These are phyloP conservation scores for Alentia gelatinosa DNA, from an alignment of 2,888 invertebrate genomes.

Conservation along the genomic window DNA sequence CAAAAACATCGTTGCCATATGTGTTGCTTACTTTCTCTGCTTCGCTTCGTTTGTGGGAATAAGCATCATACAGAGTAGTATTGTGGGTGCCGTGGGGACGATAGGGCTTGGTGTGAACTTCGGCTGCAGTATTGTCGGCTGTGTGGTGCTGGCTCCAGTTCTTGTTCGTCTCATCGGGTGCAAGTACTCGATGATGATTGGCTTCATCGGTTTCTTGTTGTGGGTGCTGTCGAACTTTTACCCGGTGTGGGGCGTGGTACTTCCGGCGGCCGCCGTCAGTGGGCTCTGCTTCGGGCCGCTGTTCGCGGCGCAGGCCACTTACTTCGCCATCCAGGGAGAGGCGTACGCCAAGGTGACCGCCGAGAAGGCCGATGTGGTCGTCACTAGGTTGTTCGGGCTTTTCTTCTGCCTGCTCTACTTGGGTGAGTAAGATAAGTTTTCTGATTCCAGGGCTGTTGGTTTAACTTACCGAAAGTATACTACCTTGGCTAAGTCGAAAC, in stretches of 20 bases:
- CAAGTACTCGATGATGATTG: constrained; percentile 28
- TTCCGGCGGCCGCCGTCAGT: constrained; percentile 21
- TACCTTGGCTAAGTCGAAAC: no score
- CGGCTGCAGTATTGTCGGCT: constrained; percentile 17
- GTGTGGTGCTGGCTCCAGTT: constrained; percentile 24
- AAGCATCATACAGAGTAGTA: constrained; percentile 39
- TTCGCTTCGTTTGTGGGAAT: constrained; percentile 40
- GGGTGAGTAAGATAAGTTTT: constrained; percentile 45
- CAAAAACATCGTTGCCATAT: constrained; percentile 31
- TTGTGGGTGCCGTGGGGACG: constrained; percentile 43
- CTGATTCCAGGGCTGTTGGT: no score
- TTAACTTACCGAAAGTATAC: no score
- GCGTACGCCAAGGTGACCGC: constrained; percentile 19
- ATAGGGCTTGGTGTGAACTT: constrained; percentile 48
- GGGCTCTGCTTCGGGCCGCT: constrained; percentile 41
- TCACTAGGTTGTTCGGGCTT: constrained; percentile 44
- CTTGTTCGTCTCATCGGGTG: constrained; percentile 25
- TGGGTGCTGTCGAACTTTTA: constrained; percentile 53
- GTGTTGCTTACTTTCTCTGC: constrained; percentile 23
- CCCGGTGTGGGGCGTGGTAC: not conserved
- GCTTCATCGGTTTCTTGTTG: constrained; percentile 27
- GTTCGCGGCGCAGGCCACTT: constrained; percentile 47
- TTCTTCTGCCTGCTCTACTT: constrained; percentile 52
- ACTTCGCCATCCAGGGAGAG: constrained; percentile 44
- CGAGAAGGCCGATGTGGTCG: constrained; percentile 13